These are phyloP conservation scores for Delphinus delphis DNA, from an alignment of 2,113 vertebrate genomes.

Conservation along the genomic window DNA sequence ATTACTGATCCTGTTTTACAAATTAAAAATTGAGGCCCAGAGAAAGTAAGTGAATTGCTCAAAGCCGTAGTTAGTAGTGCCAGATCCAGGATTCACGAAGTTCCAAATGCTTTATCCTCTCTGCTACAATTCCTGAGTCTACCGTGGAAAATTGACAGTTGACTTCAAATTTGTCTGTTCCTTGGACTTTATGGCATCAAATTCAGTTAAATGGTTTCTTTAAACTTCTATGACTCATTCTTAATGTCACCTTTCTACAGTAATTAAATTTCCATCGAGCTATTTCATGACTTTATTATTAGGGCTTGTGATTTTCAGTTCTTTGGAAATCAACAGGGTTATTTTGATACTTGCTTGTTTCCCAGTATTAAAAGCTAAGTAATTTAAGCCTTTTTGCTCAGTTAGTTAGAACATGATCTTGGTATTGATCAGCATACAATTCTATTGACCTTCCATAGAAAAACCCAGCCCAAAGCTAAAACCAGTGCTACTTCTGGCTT, in stretches of 20 bases:
- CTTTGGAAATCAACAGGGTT: conserved; percentile 54
- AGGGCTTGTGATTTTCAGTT: conserved; percentile 49
- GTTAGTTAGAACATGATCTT: conserved; percentile 35
- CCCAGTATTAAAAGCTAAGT: conserved; percentile 56
- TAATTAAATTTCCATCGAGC: conserved; percentile 64
- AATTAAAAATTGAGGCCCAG: neutral
- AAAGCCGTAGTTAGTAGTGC: neutral
- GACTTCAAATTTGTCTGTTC: neutral
- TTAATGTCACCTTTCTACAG: conserved; percentile 41
- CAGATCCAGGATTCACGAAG: neutral
- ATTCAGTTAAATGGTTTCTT: conserved; percentile 21
- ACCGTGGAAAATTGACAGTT: neutral
- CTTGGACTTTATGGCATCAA: neutral
- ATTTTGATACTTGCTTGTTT: conserved; percentile 62
- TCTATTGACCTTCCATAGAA: neutral
- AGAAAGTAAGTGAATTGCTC: neutral
- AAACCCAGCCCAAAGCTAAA: neutral
- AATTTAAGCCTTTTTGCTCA: conserved; percentile 43
- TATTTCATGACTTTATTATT: conserved; percentile 57
- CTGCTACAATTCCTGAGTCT: neutral
- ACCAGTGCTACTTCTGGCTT: neutral
- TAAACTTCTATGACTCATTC: conserved; percentile 42
- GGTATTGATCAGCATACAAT: conserved; percentile 24
- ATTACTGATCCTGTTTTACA: neutral
- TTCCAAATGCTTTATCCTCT: neutral